phyloP scores from a whole-genome alignment of 2,113 vertebrate species.

The Pluvialis apricaria region DNA sequence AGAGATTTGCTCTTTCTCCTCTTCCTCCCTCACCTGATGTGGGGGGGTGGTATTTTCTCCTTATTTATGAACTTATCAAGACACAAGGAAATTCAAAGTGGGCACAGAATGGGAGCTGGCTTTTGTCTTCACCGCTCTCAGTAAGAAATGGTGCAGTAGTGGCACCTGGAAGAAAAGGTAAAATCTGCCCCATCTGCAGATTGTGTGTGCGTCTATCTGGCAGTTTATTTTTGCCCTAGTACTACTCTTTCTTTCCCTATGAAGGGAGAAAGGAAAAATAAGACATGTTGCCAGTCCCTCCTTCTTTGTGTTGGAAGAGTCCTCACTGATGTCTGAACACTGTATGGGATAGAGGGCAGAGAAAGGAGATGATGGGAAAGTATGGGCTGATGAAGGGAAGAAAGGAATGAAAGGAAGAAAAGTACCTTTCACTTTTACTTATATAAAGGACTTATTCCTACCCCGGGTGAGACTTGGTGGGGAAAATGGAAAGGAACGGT shows the following conservation, averaged over 20 bases:
- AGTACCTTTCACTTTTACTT: not conserved
- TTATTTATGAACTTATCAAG: not conserved
- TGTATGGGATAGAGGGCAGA: not conserved
- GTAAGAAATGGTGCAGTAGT: not conserved
- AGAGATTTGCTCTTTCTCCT: not conserved
- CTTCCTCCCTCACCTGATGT: not conserved
- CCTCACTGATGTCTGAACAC: not conserved
- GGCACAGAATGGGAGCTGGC: not conserved
- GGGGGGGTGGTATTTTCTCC: not conserved
- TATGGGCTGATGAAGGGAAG: not conserved
- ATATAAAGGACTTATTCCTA: not conserved
- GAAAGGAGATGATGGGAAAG: not conserved
- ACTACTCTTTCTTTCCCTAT: not conserved
- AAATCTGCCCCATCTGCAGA: not conserved
- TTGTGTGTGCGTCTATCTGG: not conserved
- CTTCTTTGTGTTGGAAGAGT: not conserved
- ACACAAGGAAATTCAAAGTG: not conserved
- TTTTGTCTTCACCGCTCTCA: not conserved
- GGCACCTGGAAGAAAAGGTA: not conserved
- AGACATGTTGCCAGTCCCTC: not conserved
- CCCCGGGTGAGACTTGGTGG: not conserved
- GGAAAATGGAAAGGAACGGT: not conserved
- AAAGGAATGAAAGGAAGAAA: not conserved
- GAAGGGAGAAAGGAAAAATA: not conserved
- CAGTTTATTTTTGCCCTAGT: not conserved